A percentile compares a stretch with the other conserved stretches of the same genome.
phyloP scores from a whole-genome alignment of 1,140 invertebrate species.

The Drosophila subobscura region DNA sequence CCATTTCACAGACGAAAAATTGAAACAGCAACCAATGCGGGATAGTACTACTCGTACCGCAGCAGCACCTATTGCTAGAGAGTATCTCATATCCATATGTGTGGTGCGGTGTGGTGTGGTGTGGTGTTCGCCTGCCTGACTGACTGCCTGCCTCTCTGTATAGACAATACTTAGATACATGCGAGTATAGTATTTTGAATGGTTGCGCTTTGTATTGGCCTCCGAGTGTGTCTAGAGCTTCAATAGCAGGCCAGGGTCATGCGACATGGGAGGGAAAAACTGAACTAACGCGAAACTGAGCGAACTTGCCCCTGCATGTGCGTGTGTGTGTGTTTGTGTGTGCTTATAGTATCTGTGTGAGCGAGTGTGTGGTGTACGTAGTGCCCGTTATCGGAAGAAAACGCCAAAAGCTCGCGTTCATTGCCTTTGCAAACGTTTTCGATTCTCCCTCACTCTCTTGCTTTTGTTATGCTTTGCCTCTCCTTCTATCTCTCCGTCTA shows the following conservation, averaged over 20 bases:
- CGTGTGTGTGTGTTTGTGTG: slow-evolving; percentile 16
- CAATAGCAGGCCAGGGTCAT: slow-evolving; percentile 83
- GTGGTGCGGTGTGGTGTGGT: slow-evolving; percentile 19
- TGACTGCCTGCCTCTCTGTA: slow-evolving; percentile 1
- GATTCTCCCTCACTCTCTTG: slow-evolving; percentile 20
- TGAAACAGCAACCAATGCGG: slow-evolving; percentile 1
- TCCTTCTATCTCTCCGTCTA: neutral
- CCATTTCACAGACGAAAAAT: slow-evolving; percentile 21
- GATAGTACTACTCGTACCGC: neutral
- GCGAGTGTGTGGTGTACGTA: slow-evolving; percentile 43
- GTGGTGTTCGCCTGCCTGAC: too few relatives aligned
- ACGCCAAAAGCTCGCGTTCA: slow-evolving; percentile 81
- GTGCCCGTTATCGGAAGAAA: slow-evolving; percentile 82
- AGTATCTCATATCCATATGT: slow-evolving; percentile 10
- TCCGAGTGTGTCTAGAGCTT: slow-evolving; percentile 80
- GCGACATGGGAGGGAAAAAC: slow-evolving; percentile 79
- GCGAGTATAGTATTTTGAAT: slow-evolving; percentile 74
- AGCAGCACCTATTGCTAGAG: slow-evolving; percentile 8
- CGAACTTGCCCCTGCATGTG: slow-evolving; percentile 30
- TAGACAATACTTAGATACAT: slow-evolving; percentile 42
- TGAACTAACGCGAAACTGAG: slow-evolving; percentile 68
- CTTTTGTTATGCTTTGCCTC: neutral
- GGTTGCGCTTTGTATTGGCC: slow-evolving; percentile 80
- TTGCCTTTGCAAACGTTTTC: slow-evolving; percentile 75
- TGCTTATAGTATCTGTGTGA: slow-evolving; percentile 18